Conservation (phyloP, 2,797 vertebrate genomes). For the Cygnus olor region DNA sequence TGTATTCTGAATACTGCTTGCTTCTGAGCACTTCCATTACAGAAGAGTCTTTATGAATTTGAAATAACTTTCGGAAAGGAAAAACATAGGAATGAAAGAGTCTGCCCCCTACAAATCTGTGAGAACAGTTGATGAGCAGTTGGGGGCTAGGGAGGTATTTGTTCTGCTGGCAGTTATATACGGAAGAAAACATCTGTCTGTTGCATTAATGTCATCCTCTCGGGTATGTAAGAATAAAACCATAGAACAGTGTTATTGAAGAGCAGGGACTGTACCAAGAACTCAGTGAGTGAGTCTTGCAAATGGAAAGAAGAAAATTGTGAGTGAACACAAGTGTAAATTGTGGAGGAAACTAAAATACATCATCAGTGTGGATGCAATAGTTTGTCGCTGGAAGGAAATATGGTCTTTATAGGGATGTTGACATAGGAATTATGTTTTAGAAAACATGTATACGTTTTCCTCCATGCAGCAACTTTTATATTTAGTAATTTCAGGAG, state of each 20-base stretch:
- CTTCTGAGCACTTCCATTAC: not conserved
- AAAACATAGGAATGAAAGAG: not conserved
- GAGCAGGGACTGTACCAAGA: not conserved
- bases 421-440: not conserved
- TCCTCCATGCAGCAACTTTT: not conserved
- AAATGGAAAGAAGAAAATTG: not conserved
- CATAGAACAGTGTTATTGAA: not conserved
- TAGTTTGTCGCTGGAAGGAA: not conserved
- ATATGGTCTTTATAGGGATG: not conserved
- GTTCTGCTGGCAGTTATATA: not conserved
- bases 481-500: not conserved
- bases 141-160: not conserved
- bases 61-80: not conserved
- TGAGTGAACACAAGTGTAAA: not conserved
- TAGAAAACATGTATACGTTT: not conserved
- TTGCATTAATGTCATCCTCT: not conserved
- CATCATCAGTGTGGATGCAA: not conserved
- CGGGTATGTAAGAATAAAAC: not conserved
- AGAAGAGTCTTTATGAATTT: not conserved
- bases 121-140: not conserved
- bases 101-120: not conserved
- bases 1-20: not conserved
- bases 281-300: not conserved
- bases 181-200: not conserved
- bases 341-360: not conserved